A percentile compares a stretch with the other conserved stretches of the same genome.
Conservation (phyloP, 2,888 invertebrate species). For the Merodon equestris region DNA sequence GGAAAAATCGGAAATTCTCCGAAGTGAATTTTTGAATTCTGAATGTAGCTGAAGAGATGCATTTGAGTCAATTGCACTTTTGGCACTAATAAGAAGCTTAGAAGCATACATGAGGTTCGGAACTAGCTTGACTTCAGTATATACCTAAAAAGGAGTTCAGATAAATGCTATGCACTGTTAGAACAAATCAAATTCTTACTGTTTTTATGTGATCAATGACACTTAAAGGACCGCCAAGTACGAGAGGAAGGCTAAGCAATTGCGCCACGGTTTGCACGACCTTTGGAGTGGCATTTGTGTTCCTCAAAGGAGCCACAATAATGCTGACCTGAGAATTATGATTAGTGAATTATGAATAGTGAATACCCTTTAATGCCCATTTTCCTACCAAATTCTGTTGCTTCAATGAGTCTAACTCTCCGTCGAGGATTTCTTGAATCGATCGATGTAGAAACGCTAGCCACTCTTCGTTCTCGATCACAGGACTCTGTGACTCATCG, state of each 20-base stretch:
- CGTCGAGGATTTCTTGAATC: conserved; percentile 89
- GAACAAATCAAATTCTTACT: conserved; percentile 71
- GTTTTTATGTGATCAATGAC: conserved; percentile 80
- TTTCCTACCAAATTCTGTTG: conserved; percentile 83
- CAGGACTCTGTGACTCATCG: conserved; percentile 81
- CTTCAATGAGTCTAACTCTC: conserved; percentile 87
- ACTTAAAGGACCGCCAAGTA: conserved; percentile 79
- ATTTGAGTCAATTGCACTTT: conserved; percentile 72
- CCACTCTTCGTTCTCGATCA: conserved; percentile 93
- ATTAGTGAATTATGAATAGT: neutral
- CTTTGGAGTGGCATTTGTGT: conserved; percentile 82
- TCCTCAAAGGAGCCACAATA: conserved; percentile 83
- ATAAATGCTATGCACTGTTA: neutral
- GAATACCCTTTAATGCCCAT: no score
- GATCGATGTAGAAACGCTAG: conserved; percentile 89
- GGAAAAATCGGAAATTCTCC: conserved; percentile 77
- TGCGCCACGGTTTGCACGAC: conserved; percentile 84
- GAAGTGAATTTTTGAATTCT: conserved; percentile 69
- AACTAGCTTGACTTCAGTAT: conserved; percentile 89
- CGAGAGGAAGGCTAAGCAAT: conserved; percentile 83
- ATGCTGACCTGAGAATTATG: conserved; percentile 79
- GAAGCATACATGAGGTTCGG: conserved; percentile 90
- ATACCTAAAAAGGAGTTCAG: conserved; percentile 80
- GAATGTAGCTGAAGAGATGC: conserved; percentile 71
- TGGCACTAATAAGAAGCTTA: conserved; percentile 82